These are phyloP conservation scores for Melolontha melolontha DNA, from an alignment of 2,888 invertebrate species.

Conservation along the genomic window DNA sequence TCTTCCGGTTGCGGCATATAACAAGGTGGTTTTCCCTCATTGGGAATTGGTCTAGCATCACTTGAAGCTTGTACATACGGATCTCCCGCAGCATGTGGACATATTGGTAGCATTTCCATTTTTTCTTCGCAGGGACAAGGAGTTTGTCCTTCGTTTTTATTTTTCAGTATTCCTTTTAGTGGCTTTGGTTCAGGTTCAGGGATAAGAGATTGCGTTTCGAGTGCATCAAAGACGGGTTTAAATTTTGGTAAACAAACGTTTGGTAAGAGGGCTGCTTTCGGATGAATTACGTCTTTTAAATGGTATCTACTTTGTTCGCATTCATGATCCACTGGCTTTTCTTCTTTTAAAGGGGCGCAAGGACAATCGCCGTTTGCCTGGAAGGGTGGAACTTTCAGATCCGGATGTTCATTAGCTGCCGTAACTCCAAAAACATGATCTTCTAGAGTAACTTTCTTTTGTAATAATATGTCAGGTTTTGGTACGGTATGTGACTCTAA, in stretches of 20 bases:
- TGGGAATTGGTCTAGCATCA: slow-evolving; percentile 40
- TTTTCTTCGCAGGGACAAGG: slow-evolving; percentile 46
- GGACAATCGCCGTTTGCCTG: slow-evolving; percentile 36
- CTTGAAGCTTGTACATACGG: slow-evolving; percentile 38
- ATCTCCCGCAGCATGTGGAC: slow-evolving; percentile 38
- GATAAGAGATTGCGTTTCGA: background rate
- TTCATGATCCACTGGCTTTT: slow-evolving; percentile 26
- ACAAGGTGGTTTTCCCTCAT: slow-evolving; percentile 61
- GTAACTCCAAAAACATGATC: slow-evolving; percentile 54
- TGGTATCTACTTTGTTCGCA: slow-evolving; percentile 47
- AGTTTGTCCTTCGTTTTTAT: slow-evolving; percentile 9
- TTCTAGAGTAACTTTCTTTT: slow-evolving; percentile 47
- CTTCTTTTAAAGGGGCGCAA: slow-evolving; percentile 17
- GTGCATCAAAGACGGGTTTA: background rate
- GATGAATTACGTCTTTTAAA: slow-evolving; percentile 41
- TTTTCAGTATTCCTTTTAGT: slow-evolving; percentile 48
- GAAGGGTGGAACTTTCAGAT: slow-evolving; percentile 52
- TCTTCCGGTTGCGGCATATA: slow-evolving; percentile 72
- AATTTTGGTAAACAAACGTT: slow-evolving; percentile 4
- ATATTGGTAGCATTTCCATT: slow-evolving; percentile 22
- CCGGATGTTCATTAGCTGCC: slow-evolving; percentile 51
- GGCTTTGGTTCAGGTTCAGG: slow-evolving; percentile 36
- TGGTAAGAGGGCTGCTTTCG: slow-evolving; percentile 12
- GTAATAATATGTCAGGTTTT: slow-evolving; percentile 51
- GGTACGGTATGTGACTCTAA: slow-evolving; percentile 54